Evolutionary conservation across 2,797 vertebrate species (phyloP).

Genomic region (Pseudochromis fuscus): DNA sequence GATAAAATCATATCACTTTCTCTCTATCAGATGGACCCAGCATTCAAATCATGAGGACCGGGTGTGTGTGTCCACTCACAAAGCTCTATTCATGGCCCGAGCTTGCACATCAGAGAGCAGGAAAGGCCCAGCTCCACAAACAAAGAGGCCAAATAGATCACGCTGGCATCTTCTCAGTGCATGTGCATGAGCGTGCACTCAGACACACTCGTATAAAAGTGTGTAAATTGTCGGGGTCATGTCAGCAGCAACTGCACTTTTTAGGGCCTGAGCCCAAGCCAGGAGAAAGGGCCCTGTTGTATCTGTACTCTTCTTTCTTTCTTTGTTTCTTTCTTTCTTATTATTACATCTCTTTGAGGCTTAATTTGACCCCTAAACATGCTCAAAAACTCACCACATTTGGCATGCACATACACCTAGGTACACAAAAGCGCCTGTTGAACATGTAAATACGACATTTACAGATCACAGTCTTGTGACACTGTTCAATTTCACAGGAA

Average conservation of each 20-base stretch:
- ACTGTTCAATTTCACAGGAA: too few relatives aligned
- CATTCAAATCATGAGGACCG: conserved; percentile 70
- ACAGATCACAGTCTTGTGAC: too few relatives aligned
- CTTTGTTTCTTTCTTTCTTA: too few relatives aligned
- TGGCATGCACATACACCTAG: too few relatives aligned
- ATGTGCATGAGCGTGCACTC: background rate
- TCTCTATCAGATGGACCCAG: conserved; percentile 55
- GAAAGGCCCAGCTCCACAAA: conserved; percentile 71
- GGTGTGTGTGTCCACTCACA: conserved; percentile 70
- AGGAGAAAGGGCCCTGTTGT: too few relatives aligned
- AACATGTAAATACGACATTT: too few relatives aligned
- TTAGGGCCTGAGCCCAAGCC: too few relatives aligned
- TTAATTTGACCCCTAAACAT: too few relatives aligned
- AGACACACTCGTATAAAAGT: conserved; percentile 3
- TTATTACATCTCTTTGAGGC: too few relatives aligned
- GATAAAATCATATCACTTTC: conserved; percentile 37
- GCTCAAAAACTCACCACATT: too few relatives aligned
- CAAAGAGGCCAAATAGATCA: conserved; percentile 84
- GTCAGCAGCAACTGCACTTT: conserved; percentile 38
- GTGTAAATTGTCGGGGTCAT: conserved; percentile 1
- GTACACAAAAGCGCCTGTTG: too few relatives aligned
- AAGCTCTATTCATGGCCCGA: conserved; percentile 82
- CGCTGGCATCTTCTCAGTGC: conserved; percentile 61
- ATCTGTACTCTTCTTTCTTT: too few relatives aligned
- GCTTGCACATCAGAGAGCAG: conserved; percentile 77